phyloP scores from a whole-genome alignment of 2,888 invertebrate species.

The Limnephilus rhombicus region DNA sequence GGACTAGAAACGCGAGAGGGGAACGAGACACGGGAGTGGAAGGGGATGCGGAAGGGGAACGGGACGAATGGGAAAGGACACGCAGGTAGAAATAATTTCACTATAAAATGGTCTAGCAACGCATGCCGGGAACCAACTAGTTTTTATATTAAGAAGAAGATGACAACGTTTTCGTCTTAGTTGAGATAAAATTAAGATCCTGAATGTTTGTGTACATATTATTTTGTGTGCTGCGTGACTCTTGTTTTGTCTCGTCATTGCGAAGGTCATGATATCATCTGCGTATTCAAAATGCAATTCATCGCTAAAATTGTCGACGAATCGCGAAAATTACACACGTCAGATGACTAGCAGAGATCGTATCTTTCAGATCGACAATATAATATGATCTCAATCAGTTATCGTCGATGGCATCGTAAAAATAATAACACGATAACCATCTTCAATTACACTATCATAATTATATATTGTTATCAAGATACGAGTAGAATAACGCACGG shows the following conservation, averaged over 20 bases:
- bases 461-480: not conserved
- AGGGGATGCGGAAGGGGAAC: no score
- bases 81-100: no score
- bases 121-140: no score
- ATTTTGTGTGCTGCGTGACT: not conserved
- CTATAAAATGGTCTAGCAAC: no score
- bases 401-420: not conserved
- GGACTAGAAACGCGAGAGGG: no score
- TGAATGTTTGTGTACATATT: not conserved
- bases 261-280: not conserved
- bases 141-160: no score
- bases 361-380: not conserved
- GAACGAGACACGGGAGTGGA: no score
- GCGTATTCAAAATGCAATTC: not conserved
- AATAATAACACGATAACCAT: not conserved
- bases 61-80: no score
- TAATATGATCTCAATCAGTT: not conserved
- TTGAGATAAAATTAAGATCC: not conserved
- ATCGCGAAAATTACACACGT: no score
- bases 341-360: not conserved
- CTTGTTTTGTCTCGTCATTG: not conserved
- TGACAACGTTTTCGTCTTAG: no score
- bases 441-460: not conserved
- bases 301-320: not conserved
- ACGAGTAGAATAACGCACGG: not conserved